These are phyloP conservation scores for Eulacestoma nigropectus DNA, from an alignment of 2,113 vertebrate species.

Conservation along the genomic window DNA sequence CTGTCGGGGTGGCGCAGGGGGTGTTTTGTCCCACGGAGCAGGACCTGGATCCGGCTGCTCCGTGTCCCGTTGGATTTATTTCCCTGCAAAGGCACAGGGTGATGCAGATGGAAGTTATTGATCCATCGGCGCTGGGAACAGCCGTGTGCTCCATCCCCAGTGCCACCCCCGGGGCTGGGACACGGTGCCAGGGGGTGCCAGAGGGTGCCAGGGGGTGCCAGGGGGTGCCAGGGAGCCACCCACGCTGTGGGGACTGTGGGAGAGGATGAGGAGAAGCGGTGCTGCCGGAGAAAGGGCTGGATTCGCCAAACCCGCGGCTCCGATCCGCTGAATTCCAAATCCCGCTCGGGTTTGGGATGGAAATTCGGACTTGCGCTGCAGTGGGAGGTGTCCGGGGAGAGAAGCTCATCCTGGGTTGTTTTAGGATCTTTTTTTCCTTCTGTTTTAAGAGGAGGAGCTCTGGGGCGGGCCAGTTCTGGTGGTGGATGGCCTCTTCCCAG, in stretches of 20 bases:
- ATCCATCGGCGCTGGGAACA: neutral
- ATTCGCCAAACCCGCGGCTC: no score
- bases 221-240: neutral
- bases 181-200: fast-evolving
- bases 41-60: fast-evolving
- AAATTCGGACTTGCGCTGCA: neutral
- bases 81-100: neutral
- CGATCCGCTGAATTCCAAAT: neutral
- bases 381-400: fast-evolving
- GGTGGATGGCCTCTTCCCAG: fast-evolving
- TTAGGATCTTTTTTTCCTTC: neutral
- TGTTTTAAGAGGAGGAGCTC: neutral
- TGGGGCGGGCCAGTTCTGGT: neutral
- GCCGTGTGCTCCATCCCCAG: fast-evolving
- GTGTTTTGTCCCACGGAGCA: fast-evolving
- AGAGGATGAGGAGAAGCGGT: neutral
- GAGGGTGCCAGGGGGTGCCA: neutral
- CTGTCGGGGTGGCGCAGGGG: neutral
- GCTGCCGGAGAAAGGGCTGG: no score
- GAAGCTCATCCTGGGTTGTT: neutral
- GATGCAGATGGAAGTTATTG: neutral
- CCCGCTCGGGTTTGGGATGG: fast-evolving
- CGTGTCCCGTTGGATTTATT: neutral
- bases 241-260: fast-evolving
- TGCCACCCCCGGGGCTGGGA: neutral